phyloP scores from a whole-genome alignment of 2,888 invertebrate species.

The Cataglyphis cursor region DNA sequence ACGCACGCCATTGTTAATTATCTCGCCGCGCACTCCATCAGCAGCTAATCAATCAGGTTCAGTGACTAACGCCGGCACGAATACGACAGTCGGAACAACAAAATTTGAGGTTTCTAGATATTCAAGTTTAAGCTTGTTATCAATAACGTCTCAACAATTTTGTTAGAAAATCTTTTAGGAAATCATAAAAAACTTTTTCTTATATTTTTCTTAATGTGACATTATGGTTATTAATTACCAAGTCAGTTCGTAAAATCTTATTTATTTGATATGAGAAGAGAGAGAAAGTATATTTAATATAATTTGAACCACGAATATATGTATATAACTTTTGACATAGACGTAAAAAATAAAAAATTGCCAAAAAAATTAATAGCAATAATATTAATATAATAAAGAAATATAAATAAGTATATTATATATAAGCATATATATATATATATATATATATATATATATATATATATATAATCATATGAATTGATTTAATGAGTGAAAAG shows the following conservation, averaged over 20 bases:
- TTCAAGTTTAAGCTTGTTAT: neutral
- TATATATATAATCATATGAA: neutral
- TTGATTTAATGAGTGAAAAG: neutral
- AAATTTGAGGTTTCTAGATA: neutral
- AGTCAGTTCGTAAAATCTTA: neutral
- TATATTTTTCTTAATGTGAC: neutral
- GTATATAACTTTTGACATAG: neutral
- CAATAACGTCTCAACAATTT: neutral
- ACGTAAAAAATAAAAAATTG: neutral
- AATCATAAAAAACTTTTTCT: slow-evolving; percentile 2
- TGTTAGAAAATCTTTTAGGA: neutral
- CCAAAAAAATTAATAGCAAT: neutral
- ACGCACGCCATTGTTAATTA: slow-evolving; percentile 73
- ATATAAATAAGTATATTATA: neutral
- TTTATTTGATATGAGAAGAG: neutral
- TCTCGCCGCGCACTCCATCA: slow-evolving; percentile 72
- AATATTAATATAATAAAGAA: neutral
- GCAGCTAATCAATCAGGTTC: slow-evolving; percentile 75
- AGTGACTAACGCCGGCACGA: slow-evolving; percentile 73
- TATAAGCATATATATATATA: neutral
- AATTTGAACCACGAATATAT: neutral
- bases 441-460: neutral
- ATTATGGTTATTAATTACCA: neutral
- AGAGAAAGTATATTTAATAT: neutral
- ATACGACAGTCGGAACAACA: slow-evolving; percentile 57